A percentile compares a stretch with the other conserved stretches of the same genome.
Conservation (phyloP, 2,113 vertebrate species). For the Halichoeres trimaculatus region DNA sequence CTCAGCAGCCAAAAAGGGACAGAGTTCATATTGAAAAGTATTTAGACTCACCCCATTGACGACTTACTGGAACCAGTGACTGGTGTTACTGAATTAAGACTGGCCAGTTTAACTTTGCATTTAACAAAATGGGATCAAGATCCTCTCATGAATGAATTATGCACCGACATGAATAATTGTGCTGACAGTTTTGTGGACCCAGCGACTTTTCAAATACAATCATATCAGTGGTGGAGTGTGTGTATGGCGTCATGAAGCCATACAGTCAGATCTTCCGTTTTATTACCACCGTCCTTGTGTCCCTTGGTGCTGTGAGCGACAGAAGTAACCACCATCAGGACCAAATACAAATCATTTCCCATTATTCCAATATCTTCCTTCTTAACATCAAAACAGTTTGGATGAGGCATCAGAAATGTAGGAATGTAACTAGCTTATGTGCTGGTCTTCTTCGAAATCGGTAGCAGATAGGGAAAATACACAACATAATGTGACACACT, state of each 20-base stretch:
- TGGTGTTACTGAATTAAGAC: background rate
- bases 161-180: background rate
- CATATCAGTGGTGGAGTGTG: background rate
- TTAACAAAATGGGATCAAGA: background rate
- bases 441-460: background rate
- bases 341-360: background rate
- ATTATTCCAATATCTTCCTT: background rate
- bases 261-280: constrained; percentile 6
- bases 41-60: constrained; percentile 6
- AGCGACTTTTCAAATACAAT: background rate
- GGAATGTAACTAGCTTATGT: background rate
- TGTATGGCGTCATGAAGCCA: background rate
- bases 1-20: background rate
- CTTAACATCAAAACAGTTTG: constrained; percentile 40
- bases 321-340: constrained; percentile 1
- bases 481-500: background rate
- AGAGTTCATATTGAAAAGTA: constrained; percentile 10
- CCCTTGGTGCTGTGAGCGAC: constrained; percentile 15
- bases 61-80: background rate
- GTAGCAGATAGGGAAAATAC: background rate
- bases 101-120: background rate
- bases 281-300: constrained; percentile 9
- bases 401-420: background rate
- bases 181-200: background rate
- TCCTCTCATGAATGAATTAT: too few species aligned